Evolutionary conservation across 2,888 invertebrate genomes (phyloP).

Genomic region (Agrotis clavis): DNA sequence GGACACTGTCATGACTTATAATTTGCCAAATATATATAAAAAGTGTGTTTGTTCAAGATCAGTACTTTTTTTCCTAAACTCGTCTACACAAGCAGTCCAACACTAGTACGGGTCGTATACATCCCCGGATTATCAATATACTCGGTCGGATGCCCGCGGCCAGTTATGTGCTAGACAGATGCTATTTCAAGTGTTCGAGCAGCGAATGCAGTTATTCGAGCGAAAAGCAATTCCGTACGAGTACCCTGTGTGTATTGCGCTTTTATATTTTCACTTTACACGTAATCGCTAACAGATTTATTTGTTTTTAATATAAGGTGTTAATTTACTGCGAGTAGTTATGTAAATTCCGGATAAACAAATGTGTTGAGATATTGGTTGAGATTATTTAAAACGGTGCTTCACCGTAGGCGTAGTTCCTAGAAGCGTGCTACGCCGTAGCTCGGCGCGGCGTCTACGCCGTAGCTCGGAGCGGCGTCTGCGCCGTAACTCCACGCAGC

Average conservation of each 20-base stretch:
- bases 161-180: slow-evolving; percentile 77
- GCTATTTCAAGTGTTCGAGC: slow-evolving; percentile 79
- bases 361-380: too few relatives aligned
- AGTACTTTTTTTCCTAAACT: background rate
- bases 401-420: slow-evolving; percentile 1
- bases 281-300: slow-evolving; percentile 30
- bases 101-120: slow-evolving; percentile 16
- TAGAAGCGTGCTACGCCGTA: background rate
- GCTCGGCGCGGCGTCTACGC: too few relatives aligned
- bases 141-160: slow-evolving; percentile 78
- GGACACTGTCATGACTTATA: background rate
- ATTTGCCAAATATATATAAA: background rate
- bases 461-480: too few relatives aligned
- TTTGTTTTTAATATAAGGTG: slow-evolving; percentile 23
- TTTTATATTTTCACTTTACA: slow-evolving; percentile 57
- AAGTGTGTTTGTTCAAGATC: background rate
- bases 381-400: background rate
- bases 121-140: slow-evolving; percentile 77
- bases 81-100: slow-evolving; percentile 2
- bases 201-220: slow-evolving; percentile 72
- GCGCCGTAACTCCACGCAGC: too few relatives aligned
- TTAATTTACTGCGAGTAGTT: background rate
- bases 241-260: slow-evolving; percentile 54
- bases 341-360: background rate
- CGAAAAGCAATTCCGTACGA: slow-evolving; percentile 72